Percentiles rank a stretch among this genome's conserved stretches.
phyloP scores from a whole-genome alignment of 37 sponge, comb jelly and placozoan genomes.

The Chondrilla cf. caribensis region DNA sequence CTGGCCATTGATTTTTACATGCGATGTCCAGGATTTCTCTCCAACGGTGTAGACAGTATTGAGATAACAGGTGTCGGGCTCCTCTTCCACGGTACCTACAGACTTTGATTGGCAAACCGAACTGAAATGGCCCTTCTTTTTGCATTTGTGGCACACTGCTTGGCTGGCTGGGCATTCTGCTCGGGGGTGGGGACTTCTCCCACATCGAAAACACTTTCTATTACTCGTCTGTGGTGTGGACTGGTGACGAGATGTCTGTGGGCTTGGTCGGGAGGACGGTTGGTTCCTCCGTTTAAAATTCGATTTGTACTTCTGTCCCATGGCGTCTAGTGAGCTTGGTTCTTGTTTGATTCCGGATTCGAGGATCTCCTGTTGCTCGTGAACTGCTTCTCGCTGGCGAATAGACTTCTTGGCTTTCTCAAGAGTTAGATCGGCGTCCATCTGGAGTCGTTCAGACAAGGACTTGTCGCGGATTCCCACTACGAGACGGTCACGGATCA shows the following conservation, averaged over 20 bases:
- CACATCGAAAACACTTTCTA: not conserved
- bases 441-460: not conserved
- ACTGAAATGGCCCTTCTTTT: not conserved
- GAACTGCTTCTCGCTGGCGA: not conserved
- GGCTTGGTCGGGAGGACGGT: too few relatives aligned
- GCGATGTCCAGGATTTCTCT: slow-evolving; percentile 28
- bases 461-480: not conserved
- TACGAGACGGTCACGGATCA: not conserved
- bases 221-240: too few relatives aligned
- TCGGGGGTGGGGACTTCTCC: not conserved
- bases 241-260: too few relatives aligned
- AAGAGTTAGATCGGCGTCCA: not conserved
- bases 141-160: not conserved
- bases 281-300: too few relatives aligned
- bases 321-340: too few relatives aligned
- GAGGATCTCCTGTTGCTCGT: not conserved
- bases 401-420: not conserved
- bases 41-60: not conserved
- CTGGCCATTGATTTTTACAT: slow-evolving; percentile 2
- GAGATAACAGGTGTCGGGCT: not conserved
- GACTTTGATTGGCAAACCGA: not conserved
- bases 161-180: not conserved
- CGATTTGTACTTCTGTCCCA: too few relatives aligned
- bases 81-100: not conserved
- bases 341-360: too few relatives aligned